Base-by-base conservation (phyloP, 2,113 vertebrate genomes). In the Podarcis muralis region DNA sequence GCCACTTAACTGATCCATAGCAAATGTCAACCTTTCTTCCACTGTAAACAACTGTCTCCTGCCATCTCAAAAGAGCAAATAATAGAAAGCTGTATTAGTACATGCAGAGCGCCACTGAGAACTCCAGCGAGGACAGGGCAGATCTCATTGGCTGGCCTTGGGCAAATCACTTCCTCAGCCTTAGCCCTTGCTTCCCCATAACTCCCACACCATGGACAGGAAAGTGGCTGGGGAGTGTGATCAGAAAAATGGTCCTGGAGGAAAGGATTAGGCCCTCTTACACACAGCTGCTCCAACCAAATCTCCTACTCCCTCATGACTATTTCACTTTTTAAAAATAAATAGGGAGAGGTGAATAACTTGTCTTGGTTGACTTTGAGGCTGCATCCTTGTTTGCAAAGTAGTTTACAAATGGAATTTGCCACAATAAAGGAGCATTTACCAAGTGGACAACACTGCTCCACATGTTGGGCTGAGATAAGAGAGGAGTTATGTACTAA, bases 1-100 rank as follows among this genome's bases (percentile, higher is more conserved):
- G 3, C 83, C 74, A 84, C 3, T 0, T 0, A 5, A 6, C 1
- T 3, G 18, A 72, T 65, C 7, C n/a, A 0, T 2, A 3, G 6
- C 1, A 1, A 25, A 48, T 22, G 20, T 53, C 71, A 75, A 15
- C 35, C 15, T 74, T 74, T 57, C 1, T 7, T 27, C 40, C 8
- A 72, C 0, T 74, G 66, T 30, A 0, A 86, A 20, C 0, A 37
- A 87, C 2, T 2, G 30, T 69, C n/a, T 66, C 8, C 59, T 48
- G 18, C 13, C 59, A 77, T 66, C 35, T 48, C 9, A 23, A 43
- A 43, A 32, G 0, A 4, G 0, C 0, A 0, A 65, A 25, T 62
- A 32, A 13, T 57, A 78, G 30, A 76, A 4, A 0, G 5, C 32
- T 69, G 59, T 16, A 1, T 5, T 53, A 53, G 11, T 86, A n/a